Percentiles rank a stretch among this genome's conserved stretches.
Evolutionary conservation across 2,888 invertebrate species (phyloP).

Genomic region (Acleris literana): DNA sequence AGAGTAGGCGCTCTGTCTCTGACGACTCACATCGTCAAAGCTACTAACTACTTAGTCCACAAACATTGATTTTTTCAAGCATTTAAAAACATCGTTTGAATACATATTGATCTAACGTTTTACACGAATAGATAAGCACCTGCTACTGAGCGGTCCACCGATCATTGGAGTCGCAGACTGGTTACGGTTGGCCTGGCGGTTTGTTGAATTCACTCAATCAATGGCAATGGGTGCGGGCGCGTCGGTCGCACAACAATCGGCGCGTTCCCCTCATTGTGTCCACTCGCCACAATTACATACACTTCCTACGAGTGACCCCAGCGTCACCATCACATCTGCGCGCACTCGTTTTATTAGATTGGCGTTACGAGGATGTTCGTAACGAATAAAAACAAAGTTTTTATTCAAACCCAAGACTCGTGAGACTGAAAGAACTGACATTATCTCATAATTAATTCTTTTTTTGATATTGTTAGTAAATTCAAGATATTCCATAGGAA

Average conservation of each 20-base stretch:
- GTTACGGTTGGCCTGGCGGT: constrained; percentile 71
- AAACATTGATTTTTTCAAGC: background rate
- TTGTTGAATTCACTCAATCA: constrained; percentile 79
- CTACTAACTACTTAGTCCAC: background rate
- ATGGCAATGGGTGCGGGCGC: constrained; percentile 79
- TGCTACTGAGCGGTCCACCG: constrained; percentile 19
- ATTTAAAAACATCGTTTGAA: background rate
- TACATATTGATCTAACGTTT: constrained; percentile 22
- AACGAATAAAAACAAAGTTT: constrained; percentile 50
- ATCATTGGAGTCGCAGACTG: constrained; percentile 46
- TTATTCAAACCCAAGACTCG: constrained; percentile 49
- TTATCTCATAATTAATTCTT: background rate
- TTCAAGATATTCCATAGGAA: background rate
- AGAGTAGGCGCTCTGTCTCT: background rate
- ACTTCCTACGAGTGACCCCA: constrained; percentile 76
- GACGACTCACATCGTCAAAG: background rate
- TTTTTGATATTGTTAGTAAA: background rate
- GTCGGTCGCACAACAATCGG: constrained; percentile 81
- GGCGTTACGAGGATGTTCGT: constrained; percentile 55
- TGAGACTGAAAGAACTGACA: constrained; percentile 35
- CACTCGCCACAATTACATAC: constrained; percentile 78
- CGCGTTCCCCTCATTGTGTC: constrained; percentile 81
- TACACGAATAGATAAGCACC: constrained; percentile 12
- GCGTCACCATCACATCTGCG: constrained; percentile 66
- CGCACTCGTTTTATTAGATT: constrained; percentile 53